A percentile compares a stretch with the other conserved stretches of the same genome.
phyloP scores from a whole-genome alignment of 2,113 vertebrate genomes.

The Telmatochromis sp. region DNA sequence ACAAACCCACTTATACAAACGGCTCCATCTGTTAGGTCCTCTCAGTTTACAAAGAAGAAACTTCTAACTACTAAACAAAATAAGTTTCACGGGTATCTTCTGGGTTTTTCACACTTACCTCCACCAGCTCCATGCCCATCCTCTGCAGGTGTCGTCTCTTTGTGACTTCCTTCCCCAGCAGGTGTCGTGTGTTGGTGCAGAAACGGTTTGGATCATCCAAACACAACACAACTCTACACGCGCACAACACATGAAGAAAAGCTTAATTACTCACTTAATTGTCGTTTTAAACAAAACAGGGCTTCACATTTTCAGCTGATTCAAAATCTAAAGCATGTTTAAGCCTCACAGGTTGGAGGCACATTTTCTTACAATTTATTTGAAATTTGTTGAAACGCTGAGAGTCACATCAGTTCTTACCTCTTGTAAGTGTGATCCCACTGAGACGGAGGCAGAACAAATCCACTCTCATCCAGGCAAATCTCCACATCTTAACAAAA shows the following conservation, averaged over 20 bases:
- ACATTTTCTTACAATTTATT: neutral
- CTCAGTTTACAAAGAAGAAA: neutral
- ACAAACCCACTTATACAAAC: neutral
- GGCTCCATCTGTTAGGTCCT: neutral
- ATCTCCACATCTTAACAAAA: conserved; percentile 19
- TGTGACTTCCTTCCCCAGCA: conserved; percentile 42
- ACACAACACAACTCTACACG: neutral
- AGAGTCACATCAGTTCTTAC: neutral
- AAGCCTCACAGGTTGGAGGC: neutral
- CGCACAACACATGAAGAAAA: neutral
- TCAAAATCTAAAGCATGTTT: neutral
- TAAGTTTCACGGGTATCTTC: neutral
- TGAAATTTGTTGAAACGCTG: neutral
- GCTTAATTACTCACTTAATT: neutral
- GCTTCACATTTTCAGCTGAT: neutral
- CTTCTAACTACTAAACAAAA: neutral
- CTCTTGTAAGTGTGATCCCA: conserved; percentile 18
- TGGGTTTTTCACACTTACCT: neutral
- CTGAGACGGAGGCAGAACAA: conserved; percentile 10
- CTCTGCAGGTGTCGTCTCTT: conserved; percentile 40
- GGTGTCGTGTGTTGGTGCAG: conserved; percentile 29
- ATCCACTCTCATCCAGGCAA: conserved; percentile 6
- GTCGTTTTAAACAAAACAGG: neutral
- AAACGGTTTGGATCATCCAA: conserved; percentile 28
- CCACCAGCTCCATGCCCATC: conserved; percentile 30